phyloP scores from a whole-genome alignment of 2,797 vertebrate genomes.

The Molossus molossus region DNA sequence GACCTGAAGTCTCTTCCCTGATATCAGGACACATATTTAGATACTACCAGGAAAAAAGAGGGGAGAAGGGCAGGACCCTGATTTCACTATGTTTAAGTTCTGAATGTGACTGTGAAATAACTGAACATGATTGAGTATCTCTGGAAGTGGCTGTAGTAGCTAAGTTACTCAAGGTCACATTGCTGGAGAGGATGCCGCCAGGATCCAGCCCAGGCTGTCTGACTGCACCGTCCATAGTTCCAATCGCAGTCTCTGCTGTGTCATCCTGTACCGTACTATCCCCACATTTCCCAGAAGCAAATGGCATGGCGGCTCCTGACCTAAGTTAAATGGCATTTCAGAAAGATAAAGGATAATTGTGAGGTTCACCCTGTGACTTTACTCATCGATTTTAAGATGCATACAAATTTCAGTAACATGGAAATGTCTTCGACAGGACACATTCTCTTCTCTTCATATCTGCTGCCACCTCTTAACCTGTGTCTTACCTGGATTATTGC shows the following conservation, averaged over 20 bases:
- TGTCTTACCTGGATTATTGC: not conserved
- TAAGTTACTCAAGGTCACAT: not conserved
- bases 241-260: not conserved
- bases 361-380: not conserved
- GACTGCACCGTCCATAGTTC: not conserved
- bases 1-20: not conserved
- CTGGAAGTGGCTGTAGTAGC: not conserved
- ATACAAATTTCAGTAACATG: not conserved
- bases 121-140: not conserved
- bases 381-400: not conserved
- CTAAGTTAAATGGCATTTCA: not conserved
- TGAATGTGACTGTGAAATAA: not conserved
- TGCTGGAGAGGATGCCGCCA: not conserved
- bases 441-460: not conserved
- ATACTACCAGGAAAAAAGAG: not conserved
- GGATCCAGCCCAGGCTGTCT: not conserved
- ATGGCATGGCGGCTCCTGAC: not conserved
- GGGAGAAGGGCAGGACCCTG: not conserved
- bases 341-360: not conserved
- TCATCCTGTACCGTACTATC: not conserved
- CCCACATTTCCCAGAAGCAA: not conserved
- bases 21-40: not conserved
- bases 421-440: not conserved
- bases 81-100: not conserved
- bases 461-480: not conserved